Conservation (phyloP, 2,797 vertebrate genomes). For the Bradypodion pumilum region DNA sequence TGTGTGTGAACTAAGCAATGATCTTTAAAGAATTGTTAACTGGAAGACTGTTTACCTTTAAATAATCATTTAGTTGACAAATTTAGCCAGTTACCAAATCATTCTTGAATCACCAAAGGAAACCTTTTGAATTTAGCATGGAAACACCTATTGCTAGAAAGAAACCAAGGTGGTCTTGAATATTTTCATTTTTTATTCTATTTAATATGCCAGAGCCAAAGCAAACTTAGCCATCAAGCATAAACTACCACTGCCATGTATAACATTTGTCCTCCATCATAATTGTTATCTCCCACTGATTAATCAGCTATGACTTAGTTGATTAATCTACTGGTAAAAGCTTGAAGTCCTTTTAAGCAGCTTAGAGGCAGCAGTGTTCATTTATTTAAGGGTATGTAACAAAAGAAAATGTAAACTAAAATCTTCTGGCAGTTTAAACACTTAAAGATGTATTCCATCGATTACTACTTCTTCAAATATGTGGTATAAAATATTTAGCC, state of each 20-base stretch:
- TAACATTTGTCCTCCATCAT: background rate
- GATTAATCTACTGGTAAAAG: background rate
- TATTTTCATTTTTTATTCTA: background rate
- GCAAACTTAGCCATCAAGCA: background rate
- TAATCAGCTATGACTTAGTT: background rate
- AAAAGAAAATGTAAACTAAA: no score
- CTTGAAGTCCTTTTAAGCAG: background rate
- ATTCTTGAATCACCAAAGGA: background rate
- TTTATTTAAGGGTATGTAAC: no score
- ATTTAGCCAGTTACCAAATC: background rate
- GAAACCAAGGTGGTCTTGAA: background rate
- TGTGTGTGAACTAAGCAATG: background rate
- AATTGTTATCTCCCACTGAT: background rate
- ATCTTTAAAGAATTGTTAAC: background rate
- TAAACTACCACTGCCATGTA: no score
- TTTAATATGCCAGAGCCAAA: background rate
- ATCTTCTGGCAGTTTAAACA: no score
- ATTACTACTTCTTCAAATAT: no score
- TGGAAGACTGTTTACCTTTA: background rate
- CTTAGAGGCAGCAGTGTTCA: no score
- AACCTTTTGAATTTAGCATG: background rate
- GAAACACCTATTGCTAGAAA: background rate
- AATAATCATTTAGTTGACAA: background rate
- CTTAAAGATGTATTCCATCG: no score
- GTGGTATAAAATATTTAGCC: no score